Conservation (phyloP, 2,113 vertebrate genomes). For the Hylia prasina region DNA sequence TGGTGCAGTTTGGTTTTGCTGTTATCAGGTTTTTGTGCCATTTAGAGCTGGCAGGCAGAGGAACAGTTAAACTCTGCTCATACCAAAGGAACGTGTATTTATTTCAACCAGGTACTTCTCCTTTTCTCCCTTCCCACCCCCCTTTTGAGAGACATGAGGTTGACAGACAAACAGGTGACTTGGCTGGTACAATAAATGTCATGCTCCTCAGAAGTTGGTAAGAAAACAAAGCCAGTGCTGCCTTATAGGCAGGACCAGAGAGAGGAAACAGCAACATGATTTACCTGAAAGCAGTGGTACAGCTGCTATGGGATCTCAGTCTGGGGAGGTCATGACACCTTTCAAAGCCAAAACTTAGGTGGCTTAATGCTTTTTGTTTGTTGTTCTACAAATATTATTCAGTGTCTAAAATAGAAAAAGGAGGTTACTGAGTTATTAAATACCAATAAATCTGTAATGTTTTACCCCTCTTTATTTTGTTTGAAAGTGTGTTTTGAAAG, state of each 20-base stretch:
- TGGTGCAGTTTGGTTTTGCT: not conserved
- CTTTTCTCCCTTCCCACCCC: not conserved
- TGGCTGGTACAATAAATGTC: not conserved
- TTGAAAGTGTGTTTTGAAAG: not conserved
- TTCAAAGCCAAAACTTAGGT: not conserved
- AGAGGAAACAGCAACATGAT: not conserved
- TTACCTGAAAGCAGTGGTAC: not conserved
- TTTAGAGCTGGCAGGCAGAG: not conserved
- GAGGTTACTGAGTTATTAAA: not conserved
- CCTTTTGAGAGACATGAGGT: not conserved
- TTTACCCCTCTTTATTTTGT: not conserved
- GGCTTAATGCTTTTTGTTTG: not conserved
- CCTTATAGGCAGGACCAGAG: not conserved
- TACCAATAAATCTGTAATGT: not conserved
- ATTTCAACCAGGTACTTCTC: not conserved
- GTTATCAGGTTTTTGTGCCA: not conserved
- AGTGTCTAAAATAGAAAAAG: not conserved
- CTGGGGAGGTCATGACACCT: not conserved
- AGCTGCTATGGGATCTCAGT: not conserved
- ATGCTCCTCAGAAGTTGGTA: not conserved
- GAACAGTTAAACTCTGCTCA: not conserved
- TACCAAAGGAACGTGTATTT: not conserved
- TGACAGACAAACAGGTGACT: not conserved
- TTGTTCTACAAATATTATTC: not conserved
- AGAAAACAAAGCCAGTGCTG: not conserved